Base-by-base conservation (phyloP, 2,113 vertebrate species). In the Perca flavescens region DNA sequence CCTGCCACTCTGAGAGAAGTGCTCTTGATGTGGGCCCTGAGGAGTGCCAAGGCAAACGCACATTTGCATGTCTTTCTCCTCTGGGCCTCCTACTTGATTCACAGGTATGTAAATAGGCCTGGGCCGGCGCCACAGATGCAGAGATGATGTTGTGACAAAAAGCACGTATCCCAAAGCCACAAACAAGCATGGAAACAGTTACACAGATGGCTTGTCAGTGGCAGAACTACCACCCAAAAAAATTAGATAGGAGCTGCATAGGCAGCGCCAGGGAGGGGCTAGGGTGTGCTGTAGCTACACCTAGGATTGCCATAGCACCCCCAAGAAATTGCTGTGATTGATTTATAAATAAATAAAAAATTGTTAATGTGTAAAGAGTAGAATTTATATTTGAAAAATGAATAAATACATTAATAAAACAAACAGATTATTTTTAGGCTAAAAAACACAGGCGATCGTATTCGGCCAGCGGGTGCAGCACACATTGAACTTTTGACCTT, bases 21-120 rank as follows among this genome's bases (percentile, higher is more conserved):
- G 31, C 74, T 86, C 87, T 89, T 93, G 86, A 94, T 91, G 92
- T 92, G 88, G 89, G 83, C 43, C 53, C 52, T 0, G 12, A n/a
- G 54, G 1, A 1, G 61, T 73, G 91, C 92, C 92, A 94, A 94
- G 67, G 31, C 65, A 91, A 91, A 93, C 4, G 21, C 12, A 63
- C 72, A 87, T 90, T 74, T 86, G 84, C 87, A 80, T 80, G 85
- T 71, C 43, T 83, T 69, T 86, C 80, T 83, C 66, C 77, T 78
- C 28, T 61, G 46, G 67, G 67, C 74, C 78, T 77, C 69, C 14
- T 25, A 69, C 81, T 31, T 49, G 49, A 85, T 89, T 90, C 80
- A 65, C 74, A 85, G 68, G 78, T 85, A 84, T 79, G 87, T 74
- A 82, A 86, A 86, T 54, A 79, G 40, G 22, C 28, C 68, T 80